These are phyloP conservation scores for Hydrophis major DNA, from an alignment of 2,797 vertebrate genomes.

Conservation along the genomic window DNA sequence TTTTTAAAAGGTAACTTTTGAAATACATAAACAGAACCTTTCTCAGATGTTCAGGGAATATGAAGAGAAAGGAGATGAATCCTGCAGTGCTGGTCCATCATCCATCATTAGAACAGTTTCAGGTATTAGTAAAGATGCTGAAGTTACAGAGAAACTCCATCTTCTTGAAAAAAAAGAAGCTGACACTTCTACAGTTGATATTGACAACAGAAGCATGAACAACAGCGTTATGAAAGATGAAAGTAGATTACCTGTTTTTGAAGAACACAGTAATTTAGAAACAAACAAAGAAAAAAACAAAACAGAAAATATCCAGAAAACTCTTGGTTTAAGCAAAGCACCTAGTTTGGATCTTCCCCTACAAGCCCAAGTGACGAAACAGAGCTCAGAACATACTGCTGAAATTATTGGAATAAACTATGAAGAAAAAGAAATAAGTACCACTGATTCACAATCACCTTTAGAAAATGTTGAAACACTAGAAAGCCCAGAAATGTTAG, in stretches of 20 bases:
- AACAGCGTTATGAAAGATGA: constrained; percentile 29
- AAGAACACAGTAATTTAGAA: constrained; percentile 30
- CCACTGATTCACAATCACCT: constrained; percentile 43
- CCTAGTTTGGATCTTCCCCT: constrained; percentile 37
- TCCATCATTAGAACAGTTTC: constrained; percentile 75
- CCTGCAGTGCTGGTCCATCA: constrained; percentile 48
- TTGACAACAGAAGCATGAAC: constrained; percentile 6
- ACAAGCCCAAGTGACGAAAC: constrained; percentile 22
- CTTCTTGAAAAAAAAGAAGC: constrained; percentile 50
- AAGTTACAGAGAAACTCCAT: constrained; percentile 45
- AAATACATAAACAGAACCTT: constrained; percentile 92
- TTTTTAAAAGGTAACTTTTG: constrained; percentile 87
- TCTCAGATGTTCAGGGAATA: constrained; percentile 86
- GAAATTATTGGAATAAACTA: constrained; percentile 53
- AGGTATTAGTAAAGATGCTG: constrained; percentile 70
- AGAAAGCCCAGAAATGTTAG: constrained; percentile 54
- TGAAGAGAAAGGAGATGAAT: constrained; percentile 75
- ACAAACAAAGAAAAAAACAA: constrained; percentile 31
- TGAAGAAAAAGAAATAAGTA: constrained; percentile 46
- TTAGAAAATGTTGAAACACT: constrained; percentile 40
- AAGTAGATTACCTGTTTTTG: constrained; percentile 27
- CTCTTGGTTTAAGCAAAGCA: constrained; percentile 29
- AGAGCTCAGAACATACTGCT: constrained; percentile 51
- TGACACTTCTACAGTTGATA: constrained; percentile 7
- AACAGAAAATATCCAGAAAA: constrained; percentile 25